Base-by-base conservation (phyloP, 2,797 vertebrate species). In the Podarcis siculus region DNA sequence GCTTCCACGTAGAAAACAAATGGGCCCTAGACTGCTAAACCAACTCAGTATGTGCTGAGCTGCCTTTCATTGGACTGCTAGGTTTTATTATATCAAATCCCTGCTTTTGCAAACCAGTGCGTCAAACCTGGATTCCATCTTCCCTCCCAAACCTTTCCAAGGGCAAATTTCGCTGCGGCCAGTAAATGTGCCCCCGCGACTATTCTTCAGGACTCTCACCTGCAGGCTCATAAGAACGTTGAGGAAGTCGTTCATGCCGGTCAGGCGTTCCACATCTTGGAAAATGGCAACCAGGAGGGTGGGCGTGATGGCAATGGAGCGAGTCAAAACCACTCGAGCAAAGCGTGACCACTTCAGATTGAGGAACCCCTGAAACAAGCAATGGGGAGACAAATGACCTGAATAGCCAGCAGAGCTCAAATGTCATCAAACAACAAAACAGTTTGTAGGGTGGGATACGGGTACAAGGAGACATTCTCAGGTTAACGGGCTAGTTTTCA, bases 211-310 rank as follows among this genome's bases (percentile, higher is more conserved):
- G 35, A 6, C n/a, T 8, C 96, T 95, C 80, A 99, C 99, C 98
- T 99, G 98, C 91, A 99, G 97, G 96, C 99, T 99, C 96, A 99
- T 98, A 15, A 99, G 98, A 27, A 99, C 98, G 0, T 99, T 99
- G 17, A 99, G 97, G 95, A 99, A 99, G 96, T 99, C 98, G 19
- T 99, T 99, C 99, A 99, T 99, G 69, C 98, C 99, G 0, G 98
- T 99, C 64, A 99, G 95, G 95, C 97, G 98, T 66, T 97, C 94
- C 0, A 99, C 98, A 0, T 99, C 98, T 97, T 99, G 98, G 85
- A 99, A 99, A 93, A 99, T 97, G 72, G 98, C 98, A 0, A 99
- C 98, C 27, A 99, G 95, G 86, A 99, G 97, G 0, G 98, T 99
- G 3, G 98, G 98, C 0, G 97, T 97, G 95, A 99, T 97, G 85